Evolutionary conservation across 2,888 invertebrate species (phyloP).

Genomic region (Epicampocera succincta): DNA sequence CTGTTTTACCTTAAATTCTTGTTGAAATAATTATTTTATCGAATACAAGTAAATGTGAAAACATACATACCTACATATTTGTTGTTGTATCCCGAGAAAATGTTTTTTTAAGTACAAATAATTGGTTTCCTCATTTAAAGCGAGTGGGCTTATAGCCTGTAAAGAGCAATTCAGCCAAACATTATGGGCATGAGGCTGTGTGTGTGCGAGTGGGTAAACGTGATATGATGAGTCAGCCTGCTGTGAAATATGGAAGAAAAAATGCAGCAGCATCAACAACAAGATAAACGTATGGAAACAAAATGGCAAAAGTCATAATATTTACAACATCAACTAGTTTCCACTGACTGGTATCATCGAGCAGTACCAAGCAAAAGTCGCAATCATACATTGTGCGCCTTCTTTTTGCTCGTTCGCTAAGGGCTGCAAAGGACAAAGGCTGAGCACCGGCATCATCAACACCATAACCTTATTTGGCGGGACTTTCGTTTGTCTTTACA

Average conservation of each 20-base stretch:
- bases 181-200: neutral
- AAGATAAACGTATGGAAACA: conserved; percentile 47
- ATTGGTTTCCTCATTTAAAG: conserved; percentile 81
- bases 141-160: conserved; percentile 73
- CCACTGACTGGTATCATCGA: conserved; percentile 43
- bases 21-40: neutral
- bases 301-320: conserved; percentile 65
- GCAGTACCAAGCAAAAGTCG: conserved; percentile 51
- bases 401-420: neutral
- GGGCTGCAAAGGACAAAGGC: conserved; percentile 39
- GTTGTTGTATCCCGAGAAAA: conserved; percentile 19
- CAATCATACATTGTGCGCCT: conserved; percentile 29
- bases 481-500: conserved; percentile 12
- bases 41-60: conserved; percentile 11
- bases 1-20: neutral
- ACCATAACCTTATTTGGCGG: conserved; percentile 52
- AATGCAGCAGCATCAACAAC: conserved; percentile 1
- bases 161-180: conserved; percentile 47
- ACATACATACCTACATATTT: neutral
- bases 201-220: neutral
- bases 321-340: conserved; percentile 51
- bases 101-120: conserved; percentile 79
- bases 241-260: conserved; percentile 39
- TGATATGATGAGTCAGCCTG: conserved; percentile 33
- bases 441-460: conserved; percentile 49